These are phyloP conservation scores for Penaeus indicus DNA, from an alignment of 1,140 invertebrate genomes.

Conservation along the genomic window DNA sequence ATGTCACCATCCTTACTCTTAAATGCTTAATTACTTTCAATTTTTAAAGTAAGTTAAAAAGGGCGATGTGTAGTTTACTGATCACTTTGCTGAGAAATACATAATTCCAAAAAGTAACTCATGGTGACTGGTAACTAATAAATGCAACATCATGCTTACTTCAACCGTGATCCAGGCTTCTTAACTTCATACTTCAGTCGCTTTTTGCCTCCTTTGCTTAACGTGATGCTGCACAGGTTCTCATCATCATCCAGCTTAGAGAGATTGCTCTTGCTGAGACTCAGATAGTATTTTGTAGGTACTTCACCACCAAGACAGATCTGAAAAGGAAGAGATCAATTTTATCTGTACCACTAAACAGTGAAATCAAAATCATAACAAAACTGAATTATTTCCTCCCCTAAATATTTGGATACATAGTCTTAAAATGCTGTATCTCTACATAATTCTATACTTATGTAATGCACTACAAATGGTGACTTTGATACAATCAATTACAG, in stretches of 20 bases:
- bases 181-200: constrained; percentile 55
- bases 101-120: too few relatives aligned
- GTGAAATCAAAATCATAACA: background rate
- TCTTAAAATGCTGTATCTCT: too few relatives aligned
- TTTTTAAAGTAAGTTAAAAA: too few relatives aligned
- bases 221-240: constrained; percentile 34
- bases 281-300: constrained; percentile 55
- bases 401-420: background rate
- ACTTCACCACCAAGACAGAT: constrained; percentile 58
- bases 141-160: constrained; percentile 5
- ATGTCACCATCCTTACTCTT: too few relatives aligned
- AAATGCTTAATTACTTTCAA: too few relatives aligned
- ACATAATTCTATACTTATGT: too few relatives aligned
- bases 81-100: too few relatives aligned
- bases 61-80: too few relatives aligned
- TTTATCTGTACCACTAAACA: background rate
- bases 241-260: constrained; percentile 36
- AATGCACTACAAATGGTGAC: too few relatives aligned
- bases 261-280: constrained; percentile 55
- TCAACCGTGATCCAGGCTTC: constrained; percentile 51
- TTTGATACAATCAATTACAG: too few relatives aligned
- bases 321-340: background rate
- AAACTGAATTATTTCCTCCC: background rate
- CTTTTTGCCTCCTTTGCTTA: constrained; percentile 56
- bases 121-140: background rate